phyloP scores from a whole-genome alignment of 2,113 vertebrate genomes.

The Callocephalon fimbriatum region DNA sequence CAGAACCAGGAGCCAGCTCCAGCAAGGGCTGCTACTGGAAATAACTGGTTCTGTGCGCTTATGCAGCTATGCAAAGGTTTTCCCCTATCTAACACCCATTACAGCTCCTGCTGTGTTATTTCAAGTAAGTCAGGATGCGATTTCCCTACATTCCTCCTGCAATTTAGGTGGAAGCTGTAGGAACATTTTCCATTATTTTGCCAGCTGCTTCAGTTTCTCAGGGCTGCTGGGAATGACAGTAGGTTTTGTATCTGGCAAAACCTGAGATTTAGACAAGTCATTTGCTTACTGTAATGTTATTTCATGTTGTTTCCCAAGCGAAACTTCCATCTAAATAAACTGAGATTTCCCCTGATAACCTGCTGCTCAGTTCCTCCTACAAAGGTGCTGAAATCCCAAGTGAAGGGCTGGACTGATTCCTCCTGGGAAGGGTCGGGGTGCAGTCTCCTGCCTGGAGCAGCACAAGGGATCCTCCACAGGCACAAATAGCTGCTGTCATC shows the following conservation, averaged over 20 bases:
- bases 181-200: not conserved
- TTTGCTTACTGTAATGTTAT: not conserved
- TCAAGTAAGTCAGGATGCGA: not conserved
- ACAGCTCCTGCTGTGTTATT: not conserved
- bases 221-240: not conserved
- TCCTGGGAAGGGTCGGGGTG: not conserved
- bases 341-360: not conserved
- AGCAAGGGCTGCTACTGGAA: no score
- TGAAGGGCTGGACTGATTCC: not conserved
- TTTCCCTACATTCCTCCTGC: not conserved
- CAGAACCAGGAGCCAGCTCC: not conserved
- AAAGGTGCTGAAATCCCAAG: not conserved
- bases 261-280: not conserved
- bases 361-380: not conserved
- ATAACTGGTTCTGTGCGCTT: rapidly evolving
- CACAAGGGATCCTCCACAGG: rapidly evolving
- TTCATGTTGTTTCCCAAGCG: not conserved
- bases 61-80: rapidly evolving
- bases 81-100: not conserved
- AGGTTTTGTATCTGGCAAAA: not conserved
- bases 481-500: not conserved
- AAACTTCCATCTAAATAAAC: not conserved
- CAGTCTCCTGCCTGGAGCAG: no score
- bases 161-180: not conserved
- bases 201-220: not conserved